Base-by-base conservation (phyloP, 2,888 invertebrate genomes). In the Melinaea marsaeus region DNA sequence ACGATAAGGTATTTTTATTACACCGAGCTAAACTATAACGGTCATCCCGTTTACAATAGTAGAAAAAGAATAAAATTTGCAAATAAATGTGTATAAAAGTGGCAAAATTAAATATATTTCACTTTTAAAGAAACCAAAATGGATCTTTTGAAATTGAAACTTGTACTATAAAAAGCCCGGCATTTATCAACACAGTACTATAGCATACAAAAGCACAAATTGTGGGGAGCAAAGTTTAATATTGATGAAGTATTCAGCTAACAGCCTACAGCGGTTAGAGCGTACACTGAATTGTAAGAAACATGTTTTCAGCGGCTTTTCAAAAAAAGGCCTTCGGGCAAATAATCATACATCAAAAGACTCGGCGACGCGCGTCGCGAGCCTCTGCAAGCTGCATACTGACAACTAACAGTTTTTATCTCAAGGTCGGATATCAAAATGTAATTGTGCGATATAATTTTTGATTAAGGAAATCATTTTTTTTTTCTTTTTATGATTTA, bases 291-390 rank as follows among this genome's bases (percentile, higher is more conserved):
- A 55, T 55, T 62, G 35, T 67, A 58, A 60, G 64, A 62, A 62
- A 57, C 57, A 37, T 59, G 57, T 59, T 61, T 51, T 59, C 59
- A 59, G 67, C 57, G 51, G 51, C 51, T 51, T 63, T 61, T 62
- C 58, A 62, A 48, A 45, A 37, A 63, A 66, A 66, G 64, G 45
- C 68, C 66, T 61, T 66, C 61, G 61, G 68, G 62, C 64, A 64
- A 64, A 66, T 64, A 64, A 66, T 68, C 68, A 66, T 61, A 66
- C 60, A 61, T 66, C 66, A 66, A 68, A 68, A 63, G 63, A 51
- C 55, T 63, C 33, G 35, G 60, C 47, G 22, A 66, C 58, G 47
- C 61, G 42, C 37, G 46, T 60, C 64, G 56, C 54, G 61, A 33
- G 32, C 57, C 46, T 54, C 55, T 56, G 48, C 47, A 22, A 60